Base-by-base conservation (phyloP, 2,888 invertebrate species). In the Artemia sinica region DNA sequence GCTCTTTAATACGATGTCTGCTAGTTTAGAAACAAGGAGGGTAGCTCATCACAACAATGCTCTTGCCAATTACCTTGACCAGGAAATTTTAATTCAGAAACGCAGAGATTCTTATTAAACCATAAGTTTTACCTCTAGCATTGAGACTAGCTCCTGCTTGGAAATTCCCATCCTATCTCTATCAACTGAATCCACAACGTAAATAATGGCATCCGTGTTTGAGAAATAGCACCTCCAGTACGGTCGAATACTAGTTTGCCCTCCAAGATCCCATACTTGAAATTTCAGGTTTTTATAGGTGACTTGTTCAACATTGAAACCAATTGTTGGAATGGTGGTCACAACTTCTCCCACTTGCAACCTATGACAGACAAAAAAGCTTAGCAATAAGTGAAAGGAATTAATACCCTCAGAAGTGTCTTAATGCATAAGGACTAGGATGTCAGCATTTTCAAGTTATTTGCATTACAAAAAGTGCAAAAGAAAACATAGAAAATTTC, bases 171-270 rank as follows among this genome's bases (percentile, higher is more conserved):
- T 95, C 81, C 98, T 83, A 81, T 99, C 98, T 79, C 91, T 86
- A 80, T 99, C 98, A 69, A 94, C 96, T 67, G 96, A 97, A 80
- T 99, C 98, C 68, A 97, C 96, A 69, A 99, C 98, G 81, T 98
- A 98, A 76, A 98, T 97, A 75, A 98, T 96, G 76, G 98, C 98
- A 82, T 99, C 98, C 77, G 98, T 98, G 81, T 98, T 98, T 74
- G 96, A 94, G 79, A 95, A 98, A 80, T 98, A 98, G 84, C 97
- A 98, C 79, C 98, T 84, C 98, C 98, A 98, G 79, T 98, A 98
- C 0, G 97, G 97, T 81, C 93, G 86, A 80, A 97, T 97, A 82
- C 95, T 96, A 72, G 96, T 97, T 79, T 98, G 97, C 74, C 97
- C 97, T 69, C 97, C 97, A 69, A 98, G 84, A 83, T 98, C 95